These are phyloP conservation scores for Hyaena hyaena DNA, from an alignment of 2,113 vertebrate genomes.

Conservation along the genomic window DNA sequence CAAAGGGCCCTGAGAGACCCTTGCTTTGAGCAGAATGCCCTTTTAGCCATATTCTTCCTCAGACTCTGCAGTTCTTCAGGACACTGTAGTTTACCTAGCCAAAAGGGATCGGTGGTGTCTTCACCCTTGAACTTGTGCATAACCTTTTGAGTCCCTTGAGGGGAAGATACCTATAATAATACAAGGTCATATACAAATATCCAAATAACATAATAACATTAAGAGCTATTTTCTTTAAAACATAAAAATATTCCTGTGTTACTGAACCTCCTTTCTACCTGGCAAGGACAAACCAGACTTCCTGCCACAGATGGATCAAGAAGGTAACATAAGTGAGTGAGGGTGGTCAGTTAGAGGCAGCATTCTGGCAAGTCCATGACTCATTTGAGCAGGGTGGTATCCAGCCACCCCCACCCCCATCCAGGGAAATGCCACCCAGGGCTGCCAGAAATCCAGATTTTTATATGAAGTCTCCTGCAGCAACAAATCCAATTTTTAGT, in stretches of 20 bases:
- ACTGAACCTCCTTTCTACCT: neutral
- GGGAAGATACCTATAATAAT: neutral
- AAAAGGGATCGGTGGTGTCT: neutral
- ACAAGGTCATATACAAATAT: neutral
- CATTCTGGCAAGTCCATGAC: neutral
- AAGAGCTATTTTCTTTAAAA: neutral
- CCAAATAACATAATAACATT: neutral
- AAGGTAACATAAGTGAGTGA: neutral
- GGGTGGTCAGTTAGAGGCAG: neutral
- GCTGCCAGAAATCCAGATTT: constrained; percentile 14
- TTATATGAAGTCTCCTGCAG: neutral
- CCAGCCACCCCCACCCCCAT: neutral
- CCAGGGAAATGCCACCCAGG: neutral
- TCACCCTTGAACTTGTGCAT: neutral
- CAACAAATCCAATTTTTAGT: constrained; percentile 42
- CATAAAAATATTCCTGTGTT: neutral
- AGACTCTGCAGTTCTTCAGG: neutral
- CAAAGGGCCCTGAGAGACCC: neutral
- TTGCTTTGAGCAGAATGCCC: rapidly evolving
- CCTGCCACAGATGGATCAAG: neutral
- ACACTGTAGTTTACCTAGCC: too few relatives aligned
- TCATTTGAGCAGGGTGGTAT: neutral
- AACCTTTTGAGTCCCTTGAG: neutral
- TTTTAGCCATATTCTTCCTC: neutral
- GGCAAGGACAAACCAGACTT: neutral